Conservation (phyloP, 2,888 invertebrate genomes). For the Marronus borbonicus region DNA sequence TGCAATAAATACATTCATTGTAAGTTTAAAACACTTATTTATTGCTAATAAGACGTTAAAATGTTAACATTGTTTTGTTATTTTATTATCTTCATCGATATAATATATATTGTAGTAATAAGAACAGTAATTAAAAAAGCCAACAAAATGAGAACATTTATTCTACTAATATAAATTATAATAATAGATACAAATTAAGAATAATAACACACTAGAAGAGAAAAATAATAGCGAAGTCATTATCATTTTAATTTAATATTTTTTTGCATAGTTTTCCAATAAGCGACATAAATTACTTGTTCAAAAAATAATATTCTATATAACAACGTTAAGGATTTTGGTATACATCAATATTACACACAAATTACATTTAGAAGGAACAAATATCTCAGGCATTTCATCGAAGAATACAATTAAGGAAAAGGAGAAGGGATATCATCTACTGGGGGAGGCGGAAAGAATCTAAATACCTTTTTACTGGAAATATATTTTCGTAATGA, state of each 20-base stretch:
- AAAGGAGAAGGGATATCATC: background rate
- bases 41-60: conserved; percentile 34
- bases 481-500: too few relatives aligned
- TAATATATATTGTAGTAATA: conserved; percentile 17
- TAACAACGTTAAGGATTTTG: conserved; percentile 54
- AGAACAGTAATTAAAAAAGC: conserved; percentile 38
- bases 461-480: background rate
- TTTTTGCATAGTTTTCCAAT: conserved; percentile 36
- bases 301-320: conserved; percentile 47
- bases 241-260: background rate
- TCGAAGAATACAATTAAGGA: background rate
- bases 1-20: conserved; percentile 37
- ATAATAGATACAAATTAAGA: conserved; percentile 47
- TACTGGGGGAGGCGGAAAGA: background rate
- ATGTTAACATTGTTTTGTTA: conserved; percentile 16
- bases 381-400: conserved; percentile 49
- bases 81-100: background rate
- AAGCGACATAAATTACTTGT: conserved; percentile 52
- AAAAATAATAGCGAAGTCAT: conserved; percentile 33
- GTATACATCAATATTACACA: conserved; percentile 60
- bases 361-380: conserved; percentile 59
- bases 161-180: conserved; percentile 49
- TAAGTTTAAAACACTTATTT: conserved; percentile 32
- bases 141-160: conserved; percentile 51
- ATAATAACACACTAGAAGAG: conserved; percentile 49